Conservation (phyloP, 2,888 invertebrate species). For the Globia sparganii region DNA sequence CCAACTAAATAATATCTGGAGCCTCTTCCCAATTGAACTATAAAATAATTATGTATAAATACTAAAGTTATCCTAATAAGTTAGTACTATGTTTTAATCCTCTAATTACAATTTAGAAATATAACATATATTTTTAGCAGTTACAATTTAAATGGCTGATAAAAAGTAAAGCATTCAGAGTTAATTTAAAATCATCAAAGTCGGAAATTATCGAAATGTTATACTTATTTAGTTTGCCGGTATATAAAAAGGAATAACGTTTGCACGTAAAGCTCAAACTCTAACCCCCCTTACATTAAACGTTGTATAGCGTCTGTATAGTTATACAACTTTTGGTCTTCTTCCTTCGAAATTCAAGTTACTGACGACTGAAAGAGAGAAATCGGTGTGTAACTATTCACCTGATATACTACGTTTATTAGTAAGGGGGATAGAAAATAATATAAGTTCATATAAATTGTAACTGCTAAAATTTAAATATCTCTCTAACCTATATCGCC, state of each 20-base stretch:
- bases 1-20: slow-evolving; percentile 62
- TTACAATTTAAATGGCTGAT: slow-evolving; percentile 37
- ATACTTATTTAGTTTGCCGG: neutral
- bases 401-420: too few relatives aligned
- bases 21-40: slow-evolving; percentile 69
- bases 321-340: too few relatives aligned
- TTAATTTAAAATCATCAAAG: neutral
- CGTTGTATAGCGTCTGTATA: too few relatives aligned
- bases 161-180: neutral
- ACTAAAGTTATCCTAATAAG: slow-evolving; percentile 66
- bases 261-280: neutral
- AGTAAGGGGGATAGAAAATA: neutral
- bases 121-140: slow-evolving; percentile 52
- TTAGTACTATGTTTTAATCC: slow-evolving; percentile 64
- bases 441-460: slow-evolving; percentile 25
- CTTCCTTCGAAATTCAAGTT: too few relatives aligned
- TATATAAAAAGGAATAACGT: neutral
- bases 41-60: slow-evolving; percentile 67
- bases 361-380: too few relatives aligned
- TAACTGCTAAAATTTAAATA: slow-evolving; percentile 55
- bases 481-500: slow-evolving; percentile 53
- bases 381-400: too few relatives aligned
- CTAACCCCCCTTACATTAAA: too few relatives aligned
- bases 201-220: neutral
- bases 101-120: slow-evolving; percentile 65